A percentile compares a stretch with the other conserved stretches of the same genome.
phyloP scores from a whole-genome alignment of 2,888 invertebrate genomes.

The Eupithecia insigniata region DNA sequence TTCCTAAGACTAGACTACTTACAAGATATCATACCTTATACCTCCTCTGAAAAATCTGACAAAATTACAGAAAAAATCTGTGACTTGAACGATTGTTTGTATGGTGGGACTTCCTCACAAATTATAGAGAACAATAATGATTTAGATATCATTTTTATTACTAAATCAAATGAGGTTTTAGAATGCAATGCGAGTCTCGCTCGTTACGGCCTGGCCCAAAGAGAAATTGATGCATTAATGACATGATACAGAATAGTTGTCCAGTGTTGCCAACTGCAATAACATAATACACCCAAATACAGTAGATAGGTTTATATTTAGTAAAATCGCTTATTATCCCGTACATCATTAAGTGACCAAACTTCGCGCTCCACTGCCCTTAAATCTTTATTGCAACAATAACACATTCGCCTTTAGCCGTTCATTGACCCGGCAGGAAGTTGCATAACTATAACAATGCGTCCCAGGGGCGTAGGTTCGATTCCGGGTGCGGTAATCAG shows the following conservation, averaged over 20 bases:
- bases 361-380: constrained; percentile 22
- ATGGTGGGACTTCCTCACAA: no score
- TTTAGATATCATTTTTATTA: no score
- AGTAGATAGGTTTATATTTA: no score
- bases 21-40: not conserved
- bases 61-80: not conserved
- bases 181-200: no score
- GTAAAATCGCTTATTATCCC: not conserved
- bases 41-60: not conserved
- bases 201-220: no score
- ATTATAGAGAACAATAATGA: no score
- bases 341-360: constrained; percentile 28
- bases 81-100: no score
- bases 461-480: constrained; percentile 56
- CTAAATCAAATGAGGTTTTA: no score
- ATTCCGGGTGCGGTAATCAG: constrained; percentile 51
- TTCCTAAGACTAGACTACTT: not conserved
- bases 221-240: no score
- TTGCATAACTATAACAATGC: constrained; percentile 59
- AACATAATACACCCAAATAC: no score
- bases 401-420: constrained; percentile 26
- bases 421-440: constrained; percentile 52
- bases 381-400: constrained; percentile 33
- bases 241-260: no score
- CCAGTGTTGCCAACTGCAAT: no score